Conservation (phyloP, 2,113 vertebrate genomes). For the Gavialis gangeticus region DNA sequence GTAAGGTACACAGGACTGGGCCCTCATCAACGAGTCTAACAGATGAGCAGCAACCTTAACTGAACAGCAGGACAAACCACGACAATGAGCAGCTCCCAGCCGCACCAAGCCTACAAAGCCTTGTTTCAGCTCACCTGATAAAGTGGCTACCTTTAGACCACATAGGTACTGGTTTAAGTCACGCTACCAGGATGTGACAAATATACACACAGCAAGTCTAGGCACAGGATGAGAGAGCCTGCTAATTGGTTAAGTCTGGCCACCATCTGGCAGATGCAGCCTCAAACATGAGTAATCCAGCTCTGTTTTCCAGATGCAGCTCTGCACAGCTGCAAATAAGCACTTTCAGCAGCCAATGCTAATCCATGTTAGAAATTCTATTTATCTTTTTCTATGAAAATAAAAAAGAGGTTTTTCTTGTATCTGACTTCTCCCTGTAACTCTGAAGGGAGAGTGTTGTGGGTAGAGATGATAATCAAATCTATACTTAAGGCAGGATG, state of each 20-base stretch:
- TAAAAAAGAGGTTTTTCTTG: conserved; percentile 8
- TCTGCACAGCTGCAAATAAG: conserved; percentile 66
- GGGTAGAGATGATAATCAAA: background rate
- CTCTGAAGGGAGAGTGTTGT: conserved; percentile 18
- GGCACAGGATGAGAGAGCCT: conserved; percentile 67
- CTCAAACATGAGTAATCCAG: conserved; percentile 1
- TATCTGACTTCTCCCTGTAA: conserved; percentile 50
- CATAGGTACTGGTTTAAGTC: conserved; percentile 34
- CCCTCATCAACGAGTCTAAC: conserved; percentile 11
- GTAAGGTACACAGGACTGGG: background rate
- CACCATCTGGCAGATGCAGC: conserved; percentile 60
- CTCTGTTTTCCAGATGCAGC: conserved; percentile 64
- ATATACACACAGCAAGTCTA: conserved; percentile 3
- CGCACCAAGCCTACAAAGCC: background rate
- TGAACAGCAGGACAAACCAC: background rate
- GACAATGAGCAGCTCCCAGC: background rate
- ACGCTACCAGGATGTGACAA: conserved; percentile 24
- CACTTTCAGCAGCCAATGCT: conserved; percentile 59
- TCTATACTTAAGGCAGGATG: background rate
- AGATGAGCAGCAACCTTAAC: background rate
- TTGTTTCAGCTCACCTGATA: conserved; percentile 57
- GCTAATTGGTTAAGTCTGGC: conserved; percentile 63
- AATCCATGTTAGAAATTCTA: conserved; percentile 66
- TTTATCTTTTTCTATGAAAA: background rate
- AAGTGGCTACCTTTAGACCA: conserved; percentile 1